Base-by-base conservation (phyloP, 1,140 invertebrate species). In the Hycleus cichorii region DNA sequence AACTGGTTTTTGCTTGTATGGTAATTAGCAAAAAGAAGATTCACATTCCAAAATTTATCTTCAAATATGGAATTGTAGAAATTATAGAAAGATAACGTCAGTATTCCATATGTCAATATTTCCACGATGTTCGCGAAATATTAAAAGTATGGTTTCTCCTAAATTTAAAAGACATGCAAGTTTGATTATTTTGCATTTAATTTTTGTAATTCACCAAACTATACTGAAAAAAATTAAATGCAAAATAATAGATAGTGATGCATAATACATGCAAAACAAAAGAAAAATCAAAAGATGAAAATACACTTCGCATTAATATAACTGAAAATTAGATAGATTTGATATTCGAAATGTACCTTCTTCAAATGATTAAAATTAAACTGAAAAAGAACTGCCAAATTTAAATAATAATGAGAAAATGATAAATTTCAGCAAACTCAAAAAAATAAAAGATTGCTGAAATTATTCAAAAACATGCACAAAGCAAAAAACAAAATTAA, bases 231-330 rank as follows among this genome's bases (percentile, higher is more conserved):
- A 59, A 12, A 18, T 46, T 25, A 47, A 49, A 59, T 59, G 57
- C 57, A 53, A 50, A 59, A 59, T 47, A 49, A 27, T 32, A 32
- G 38, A 47, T 18, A 39, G 44, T 52, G 51, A 44, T 47, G 49
- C 44, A 52, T 49, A 56, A 60, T 48, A 7, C 64, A 66, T 66
- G 64, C 64, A 66, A 66, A 66, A 57, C 60, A 58, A 66, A 66
- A 46, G 11, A 43, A 43, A 44, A 52, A 60, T 55, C 46, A 49
- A 62, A 49, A 50, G 55, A 27, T 54, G 47, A 49, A 58, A 62
- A 63, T 49, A 62, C 26, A 62, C 39, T 38, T 46, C 42, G 46
- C 18, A 24, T 47, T 8, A 27, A 47, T 50, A 49, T 39, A 40
- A 32, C 0, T 32, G 32, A 32, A 32, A 32, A 32, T 5, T 7